These are phyloP conservation scores for Ips typographus DNA, from an alignment of 1,140 invertebrate species.

Conservation along the genomic window DNA sequence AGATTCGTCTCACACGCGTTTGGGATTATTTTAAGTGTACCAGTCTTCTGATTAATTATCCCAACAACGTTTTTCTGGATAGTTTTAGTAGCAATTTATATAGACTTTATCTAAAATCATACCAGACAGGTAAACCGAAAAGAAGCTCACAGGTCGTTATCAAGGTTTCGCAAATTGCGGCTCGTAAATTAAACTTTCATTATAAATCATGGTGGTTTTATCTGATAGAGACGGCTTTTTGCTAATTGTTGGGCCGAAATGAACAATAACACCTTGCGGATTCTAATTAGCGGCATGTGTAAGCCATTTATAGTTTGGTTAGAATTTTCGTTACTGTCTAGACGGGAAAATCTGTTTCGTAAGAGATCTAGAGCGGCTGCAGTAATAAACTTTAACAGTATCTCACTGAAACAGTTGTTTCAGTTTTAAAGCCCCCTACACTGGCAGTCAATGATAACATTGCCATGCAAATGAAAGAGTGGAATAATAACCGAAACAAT, in stretches of 20 bases:
- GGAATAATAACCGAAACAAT: background rate
- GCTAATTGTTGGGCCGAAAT: background rate
- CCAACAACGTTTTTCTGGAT: background rate
- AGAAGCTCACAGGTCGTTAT: background rate
- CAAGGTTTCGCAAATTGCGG: background rate
- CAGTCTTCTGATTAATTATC: too few relatives aligned
- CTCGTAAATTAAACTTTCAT: constrained; percentile 1
- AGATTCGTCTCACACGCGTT: too few relatives aligned
- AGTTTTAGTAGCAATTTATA: background rate
- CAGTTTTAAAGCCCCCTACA: too few relatives aligned
- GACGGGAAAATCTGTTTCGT: too few relatives aligned
- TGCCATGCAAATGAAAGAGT: background rate
- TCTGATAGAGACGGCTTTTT: background rate
- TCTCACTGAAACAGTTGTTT: too few relatives aligned
- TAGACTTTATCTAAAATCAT: constrained; percentile 1
- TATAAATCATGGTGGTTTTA: background rate
- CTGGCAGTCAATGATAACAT: background rate
- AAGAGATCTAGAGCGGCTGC: too few relatives aligned
- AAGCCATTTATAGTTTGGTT: background rate
- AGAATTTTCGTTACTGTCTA: too few relatives aligned
- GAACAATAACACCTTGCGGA: background rate
- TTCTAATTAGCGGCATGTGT: background rate
- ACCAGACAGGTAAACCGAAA: background rate
- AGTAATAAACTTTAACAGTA: too few relatives aligned
- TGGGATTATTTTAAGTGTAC: too few relatives aligned